phyloP scores from a whole-genome alignment of 2,797 vertebrate species.

The Dendrocincla tyrannina region DNA sequence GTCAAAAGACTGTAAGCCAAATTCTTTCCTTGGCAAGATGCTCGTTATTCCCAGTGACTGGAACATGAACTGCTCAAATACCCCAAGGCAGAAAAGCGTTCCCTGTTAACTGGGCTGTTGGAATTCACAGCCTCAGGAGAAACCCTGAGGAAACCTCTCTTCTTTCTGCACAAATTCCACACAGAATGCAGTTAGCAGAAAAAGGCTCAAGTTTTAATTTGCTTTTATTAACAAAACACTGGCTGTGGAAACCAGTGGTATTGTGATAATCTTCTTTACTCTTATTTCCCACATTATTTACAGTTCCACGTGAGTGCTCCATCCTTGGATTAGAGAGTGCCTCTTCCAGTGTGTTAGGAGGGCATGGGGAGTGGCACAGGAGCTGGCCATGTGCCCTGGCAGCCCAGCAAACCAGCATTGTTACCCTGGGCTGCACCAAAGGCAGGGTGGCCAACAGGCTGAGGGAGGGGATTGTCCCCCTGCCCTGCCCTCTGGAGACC shows the following conservation, averaged over 20 bases:
- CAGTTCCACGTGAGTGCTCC: background rate
- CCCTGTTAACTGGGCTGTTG: background rate
- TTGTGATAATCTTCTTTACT: background rate
- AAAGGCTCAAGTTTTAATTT: background rate
- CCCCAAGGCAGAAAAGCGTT: background rate
- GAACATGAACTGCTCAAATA: background rate
- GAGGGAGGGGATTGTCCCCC: background rate
- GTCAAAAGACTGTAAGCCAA: background rate
- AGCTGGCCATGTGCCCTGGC: background rate
- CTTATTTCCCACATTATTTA: background rate
- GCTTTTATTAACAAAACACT: background rate
- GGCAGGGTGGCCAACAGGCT: background rate
- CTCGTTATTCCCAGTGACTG: background rate
- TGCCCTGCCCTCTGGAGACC: rapidly evolving
- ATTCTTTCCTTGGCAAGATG: background rate
- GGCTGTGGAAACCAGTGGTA: background rate
- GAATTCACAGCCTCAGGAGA: background rate
- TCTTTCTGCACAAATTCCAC: background rate
- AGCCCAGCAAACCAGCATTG: background rate
- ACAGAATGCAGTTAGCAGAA: background rate
- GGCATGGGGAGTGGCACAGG: background rate
- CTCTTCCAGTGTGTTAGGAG: background rate
- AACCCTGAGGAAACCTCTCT: background rate
- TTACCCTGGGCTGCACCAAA: background rate
- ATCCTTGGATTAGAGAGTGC: background rate